These are phyloP conservation scores for Nothocercus nigrocapillus DNA, from an alignment of 2,113 vertebrate species.

Conservation along the genomic window DNA sequence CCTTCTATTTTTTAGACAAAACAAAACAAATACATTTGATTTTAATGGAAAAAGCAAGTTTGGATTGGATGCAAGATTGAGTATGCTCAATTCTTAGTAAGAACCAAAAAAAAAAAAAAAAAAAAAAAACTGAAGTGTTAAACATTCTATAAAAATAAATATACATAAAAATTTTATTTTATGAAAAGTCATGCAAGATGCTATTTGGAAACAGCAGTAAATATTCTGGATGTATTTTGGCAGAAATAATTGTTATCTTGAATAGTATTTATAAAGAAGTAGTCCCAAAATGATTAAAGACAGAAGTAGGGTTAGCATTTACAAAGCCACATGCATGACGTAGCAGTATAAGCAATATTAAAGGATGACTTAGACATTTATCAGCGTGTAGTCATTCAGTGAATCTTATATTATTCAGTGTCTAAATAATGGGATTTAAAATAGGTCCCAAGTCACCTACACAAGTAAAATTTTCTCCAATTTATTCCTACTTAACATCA, in stretches of 20 bases:
- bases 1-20: background rate
- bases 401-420: background rate
- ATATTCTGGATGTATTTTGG: background rate
- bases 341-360: background rate
- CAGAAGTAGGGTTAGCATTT: background rate
- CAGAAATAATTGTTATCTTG: background rate
- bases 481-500: background rate
- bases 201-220: background rate
- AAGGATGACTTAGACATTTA: background rate
- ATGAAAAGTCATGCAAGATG: background rate
- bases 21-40: background rate
- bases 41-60: background rate
- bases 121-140: background rate
- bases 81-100: background rate
- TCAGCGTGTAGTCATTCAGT: background rate
- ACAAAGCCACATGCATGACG: background rate
- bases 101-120: background rate
- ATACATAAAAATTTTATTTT: background rate
- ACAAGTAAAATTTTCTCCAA: background rate
- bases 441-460: background rate
- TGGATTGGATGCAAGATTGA: background rate
- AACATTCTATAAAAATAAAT: background rate
- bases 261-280: background rate
- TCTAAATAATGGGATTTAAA: background rate
- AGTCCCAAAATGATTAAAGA: background rate